These are phyloP conservation scores for Nezara viridula DNA, from an alignment of 2,888 invertebrate species.

Conservation along the genomic window DNA sequence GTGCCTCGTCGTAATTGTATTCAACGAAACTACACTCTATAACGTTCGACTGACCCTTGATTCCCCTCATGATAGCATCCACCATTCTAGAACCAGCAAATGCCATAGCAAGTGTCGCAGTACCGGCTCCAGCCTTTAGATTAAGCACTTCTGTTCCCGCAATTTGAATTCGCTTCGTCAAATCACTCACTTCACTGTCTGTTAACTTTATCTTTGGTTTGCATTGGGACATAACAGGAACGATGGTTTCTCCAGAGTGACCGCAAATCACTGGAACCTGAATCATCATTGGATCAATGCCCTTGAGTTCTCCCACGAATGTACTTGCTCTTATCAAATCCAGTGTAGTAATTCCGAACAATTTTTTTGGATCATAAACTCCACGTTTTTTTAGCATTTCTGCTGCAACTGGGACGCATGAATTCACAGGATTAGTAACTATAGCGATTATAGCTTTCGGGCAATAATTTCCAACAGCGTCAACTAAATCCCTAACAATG, in stretches of 20 bases:
- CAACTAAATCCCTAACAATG: constrained; percentile 90
- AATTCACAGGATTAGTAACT: constrained; percentile 99
- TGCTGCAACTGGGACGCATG: constrained; percentile 96
- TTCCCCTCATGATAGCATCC: constrained; percentile 85
- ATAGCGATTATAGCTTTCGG: constrained; percentile 95
- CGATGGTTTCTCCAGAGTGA: constrained; percentile 98
- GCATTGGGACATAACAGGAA: constrained; percentile 94
- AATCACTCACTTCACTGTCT: constrained; percentile 83
- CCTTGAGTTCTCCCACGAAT: constrained; percentile 93
- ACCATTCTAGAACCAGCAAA: constrained; percentile 96
- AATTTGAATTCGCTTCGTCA: constrained; percentile 94
- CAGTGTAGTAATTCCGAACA: constrained; percentile 96
- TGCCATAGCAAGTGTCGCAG: constrained; percentile 98
- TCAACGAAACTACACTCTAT: constrained; percentile 94
- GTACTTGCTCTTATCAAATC: constrained; percentile 96
- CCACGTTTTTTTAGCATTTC: constrained; percentile 93
- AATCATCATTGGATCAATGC: constrained; percentile 85
- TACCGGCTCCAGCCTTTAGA: constrained; percentile 98
- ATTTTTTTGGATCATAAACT: constrained; percentile 89
- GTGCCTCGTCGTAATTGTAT: constrained; percentile 88
- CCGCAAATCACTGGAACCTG: constrained; percentile 97
- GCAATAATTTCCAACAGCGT: constrained; percentile 82
- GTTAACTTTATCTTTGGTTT: constrained; percentile 85
- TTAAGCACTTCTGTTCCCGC: constrained; percentile 99
- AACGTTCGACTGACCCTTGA: constrained; percentile 88